These are phyloP conservation scores for Strongylocentrotus purpuratus DNA, from an alignment of 35 echinoderm and acorn worm species.

Conservation along the genomic window DNA sequence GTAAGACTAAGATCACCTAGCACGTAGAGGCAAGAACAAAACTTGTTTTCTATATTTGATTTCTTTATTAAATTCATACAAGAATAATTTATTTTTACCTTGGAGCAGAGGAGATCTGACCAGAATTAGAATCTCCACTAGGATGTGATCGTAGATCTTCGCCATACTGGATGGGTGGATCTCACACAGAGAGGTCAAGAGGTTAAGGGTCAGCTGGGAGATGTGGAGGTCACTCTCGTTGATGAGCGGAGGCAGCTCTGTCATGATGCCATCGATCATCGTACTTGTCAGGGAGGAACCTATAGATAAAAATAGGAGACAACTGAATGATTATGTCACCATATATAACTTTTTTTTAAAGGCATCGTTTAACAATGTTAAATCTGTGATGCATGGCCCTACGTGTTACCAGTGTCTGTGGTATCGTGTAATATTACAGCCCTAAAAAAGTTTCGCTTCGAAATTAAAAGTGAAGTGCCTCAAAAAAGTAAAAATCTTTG, in stretches of 20 bases:
- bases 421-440: no score
- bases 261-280: constrained; percentile 93
- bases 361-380: no score
- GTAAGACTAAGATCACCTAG: no score
- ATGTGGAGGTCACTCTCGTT: constrained; percentile 97
- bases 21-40: no score
- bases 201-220: constrained; percentile 94
- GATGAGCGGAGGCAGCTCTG: constrained; percentile 88
- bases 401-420: no score
- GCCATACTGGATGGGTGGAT: constrained; percentile 75
- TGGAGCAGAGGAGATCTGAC: constrained; percentile 90
- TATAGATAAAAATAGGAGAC: neutral
- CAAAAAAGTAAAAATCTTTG: no score
- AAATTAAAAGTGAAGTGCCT: no score
- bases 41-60: no score
- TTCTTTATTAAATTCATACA: no score
- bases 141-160: constrained; percentile 74
- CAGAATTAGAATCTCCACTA: constrained; percentile 72
- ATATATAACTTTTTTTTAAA: no score
- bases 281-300: constrained; percentile 63
- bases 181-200: constrained; percentile 85
- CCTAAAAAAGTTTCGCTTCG: no score
- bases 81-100: constrained; percentile 54
- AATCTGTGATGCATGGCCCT: no score
- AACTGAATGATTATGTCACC: neutral